Conservation (phyloP, 2,888 invertebrate species). For the Ceramica pisi region DNA sequence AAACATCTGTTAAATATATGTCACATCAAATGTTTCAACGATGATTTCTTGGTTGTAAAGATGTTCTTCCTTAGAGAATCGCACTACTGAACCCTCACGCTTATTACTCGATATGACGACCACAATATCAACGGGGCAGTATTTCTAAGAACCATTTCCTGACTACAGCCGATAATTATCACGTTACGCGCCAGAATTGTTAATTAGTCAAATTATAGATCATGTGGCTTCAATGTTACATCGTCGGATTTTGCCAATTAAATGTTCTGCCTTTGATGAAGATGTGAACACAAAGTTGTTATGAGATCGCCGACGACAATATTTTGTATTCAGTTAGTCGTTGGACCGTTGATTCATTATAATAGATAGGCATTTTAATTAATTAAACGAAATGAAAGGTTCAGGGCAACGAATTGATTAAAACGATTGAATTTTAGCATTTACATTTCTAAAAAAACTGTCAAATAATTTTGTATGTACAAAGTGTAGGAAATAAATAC, state of each 20-base stretch:
- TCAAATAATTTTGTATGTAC: background rate
- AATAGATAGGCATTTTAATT: background rate
- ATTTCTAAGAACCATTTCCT: conserved; percentile 8
- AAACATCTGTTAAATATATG: no score
- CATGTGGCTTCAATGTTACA: conserved; percentile 9
- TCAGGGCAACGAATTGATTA: background rate
- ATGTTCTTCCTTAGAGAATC: no score
- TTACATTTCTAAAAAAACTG: no score
- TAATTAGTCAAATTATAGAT: conserved; percentile 39
- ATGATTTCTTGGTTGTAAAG: no score
- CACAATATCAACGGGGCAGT: background rate
- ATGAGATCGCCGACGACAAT: background rate
- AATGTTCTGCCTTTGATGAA: conserved; percentile 35
- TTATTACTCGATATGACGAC: background rate
- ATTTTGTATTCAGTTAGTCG: conserved; percentile 4
- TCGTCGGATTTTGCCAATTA: conserved; percentile 31
- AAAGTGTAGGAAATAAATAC: background rate
- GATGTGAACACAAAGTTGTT: conserved; percentile 1
- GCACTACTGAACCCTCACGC: no score
- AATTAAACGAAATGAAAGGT: background rate
- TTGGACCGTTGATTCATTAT: background rate
- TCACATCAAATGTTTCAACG: no score
- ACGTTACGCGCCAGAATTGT: background rate
- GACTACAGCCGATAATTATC: conserved; percentile 19
- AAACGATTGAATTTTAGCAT: background rate